Evolutionary conservation across 2,113 vertebrate genomes (phyloP), one percentile per base, ranked within the genome.

Genomic region (Malaclemys terrapin): DNA sequence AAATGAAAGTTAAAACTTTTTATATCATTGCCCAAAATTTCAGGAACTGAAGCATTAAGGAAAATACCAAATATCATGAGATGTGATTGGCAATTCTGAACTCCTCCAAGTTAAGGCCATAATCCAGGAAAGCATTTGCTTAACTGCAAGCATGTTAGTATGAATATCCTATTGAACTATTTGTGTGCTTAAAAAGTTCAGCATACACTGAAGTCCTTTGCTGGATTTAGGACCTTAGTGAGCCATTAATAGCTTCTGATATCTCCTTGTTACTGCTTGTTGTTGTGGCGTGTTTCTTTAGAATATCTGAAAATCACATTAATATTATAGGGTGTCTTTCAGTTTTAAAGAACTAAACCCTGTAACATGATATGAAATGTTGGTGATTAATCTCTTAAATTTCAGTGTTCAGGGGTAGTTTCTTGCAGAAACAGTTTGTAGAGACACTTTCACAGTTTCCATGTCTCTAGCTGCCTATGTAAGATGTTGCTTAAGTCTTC

Each of bases 61-160:
- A 79, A 88, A 95, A 85, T 79, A 24, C 22, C 35, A 72, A 93
- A 89, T 84, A 83, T 95, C 85, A 91, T 72, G 13, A 94, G 85
- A 90, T 96, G 31, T 91, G 94, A 47, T 65, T 78, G 91, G 86
- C 89, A 87, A 94, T 94, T 96, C 93, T 95, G 94, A 94, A 80
- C 83, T 96, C 88, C n/a, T 96, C 65, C 81, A 89, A 95, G 19
- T 95, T 94, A 95, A 94, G 62, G 88, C 45, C 10, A 19, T 97
- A 96, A 96, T 96, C 96, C 47, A 10, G 89, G 93, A 95, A 95
- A 96, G 29, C 17, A n/a, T 20, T 42, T n/a, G 35, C 80, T 94
- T 96, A 95, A 92, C 89, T 96, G 49, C 94, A 94, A 95, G 62
- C 49, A 31, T 96, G 62, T 85, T 65, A 97, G 35, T 47, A 13